Evolutionary conservation across 2,888 invertebrate species (phyloP).

Genomic region (Bombylius discolor): DNA sequence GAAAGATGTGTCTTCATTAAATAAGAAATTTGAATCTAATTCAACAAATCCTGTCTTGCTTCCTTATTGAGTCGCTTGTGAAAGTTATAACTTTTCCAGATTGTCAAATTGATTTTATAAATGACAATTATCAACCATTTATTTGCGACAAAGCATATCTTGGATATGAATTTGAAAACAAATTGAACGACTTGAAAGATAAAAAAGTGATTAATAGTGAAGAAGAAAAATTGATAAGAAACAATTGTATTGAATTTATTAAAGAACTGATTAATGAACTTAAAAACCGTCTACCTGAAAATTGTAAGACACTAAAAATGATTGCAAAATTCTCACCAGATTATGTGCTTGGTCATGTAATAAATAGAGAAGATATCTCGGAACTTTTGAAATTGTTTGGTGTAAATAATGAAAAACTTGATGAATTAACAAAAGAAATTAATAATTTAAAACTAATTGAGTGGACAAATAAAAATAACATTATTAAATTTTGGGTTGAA

Average conservation of each 20-base stretch:
- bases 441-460: too few relatives aligned
- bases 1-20: conserved; percentile 15
- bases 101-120: neutral
- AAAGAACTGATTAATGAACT: neutral
- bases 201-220: neutral
- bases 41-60: conserved; percentile 9
- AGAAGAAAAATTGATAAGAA: neutral
- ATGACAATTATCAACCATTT: neutral
- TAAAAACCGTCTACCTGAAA: neutral
- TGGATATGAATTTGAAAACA: neutral
- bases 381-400: too few relatives aligned
- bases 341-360: too few relatives aligned
- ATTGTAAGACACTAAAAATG: neutral
- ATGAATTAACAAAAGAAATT: too few relatives aligned
- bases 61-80: neutral
- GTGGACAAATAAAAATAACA: too few relatives aligned
- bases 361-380: too few relatives aligned
- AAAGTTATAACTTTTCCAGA: too few relatives aligned
- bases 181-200: neutral
- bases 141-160: neutral
- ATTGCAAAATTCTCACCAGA: too few relatives aligned
- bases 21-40: conserved; percentile 17
- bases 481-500: neutral
- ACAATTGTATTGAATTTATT: neutral
- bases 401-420: too few relatives aligned